These are phyloP conservation scores for Xestoiulus laeticollis DNA, from an alignment of 2,888 invertebrate genomes.

Conservation along the genomic window DNA sequence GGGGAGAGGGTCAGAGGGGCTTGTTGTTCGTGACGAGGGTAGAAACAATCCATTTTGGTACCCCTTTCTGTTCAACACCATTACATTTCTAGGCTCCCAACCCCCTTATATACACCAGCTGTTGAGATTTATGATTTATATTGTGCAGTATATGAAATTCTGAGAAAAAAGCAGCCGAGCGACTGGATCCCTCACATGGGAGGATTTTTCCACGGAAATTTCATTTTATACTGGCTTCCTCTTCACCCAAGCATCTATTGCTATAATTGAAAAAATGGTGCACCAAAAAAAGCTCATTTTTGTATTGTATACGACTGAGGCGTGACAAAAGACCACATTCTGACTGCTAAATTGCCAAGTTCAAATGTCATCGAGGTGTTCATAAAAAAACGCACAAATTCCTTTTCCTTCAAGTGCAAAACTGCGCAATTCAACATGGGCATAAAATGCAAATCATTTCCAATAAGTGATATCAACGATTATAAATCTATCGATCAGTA, in stretches of 20 bases:
- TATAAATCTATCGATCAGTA: no score
- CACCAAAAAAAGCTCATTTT: background rate
- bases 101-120: background rate
- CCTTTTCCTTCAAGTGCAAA: background rate
- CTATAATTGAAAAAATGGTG: background rate
- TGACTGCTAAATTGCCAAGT: background rate
- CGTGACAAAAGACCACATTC: background rate
- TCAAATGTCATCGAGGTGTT: background rate
- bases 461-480: no score
- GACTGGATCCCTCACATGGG: conserved; percentile 1
- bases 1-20: background rate
- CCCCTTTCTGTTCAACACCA: background rate
- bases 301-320: background rate
- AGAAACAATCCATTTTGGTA: background rate
- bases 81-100: background rate
- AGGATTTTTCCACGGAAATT: background rate
- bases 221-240: conserved; percentile 11
- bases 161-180: background rate
- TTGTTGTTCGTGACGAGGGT: background rate
- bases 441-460: no score
- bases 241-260: background rate
- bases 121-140: background rate
- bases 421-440: background rate
- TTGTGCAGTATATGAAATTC: background rate
- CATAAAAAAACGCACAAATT: background rate